phyloP scores from a whole-genome alignment of 2,888 invertebrate species.

The Flexamia atlantica region DNA sequence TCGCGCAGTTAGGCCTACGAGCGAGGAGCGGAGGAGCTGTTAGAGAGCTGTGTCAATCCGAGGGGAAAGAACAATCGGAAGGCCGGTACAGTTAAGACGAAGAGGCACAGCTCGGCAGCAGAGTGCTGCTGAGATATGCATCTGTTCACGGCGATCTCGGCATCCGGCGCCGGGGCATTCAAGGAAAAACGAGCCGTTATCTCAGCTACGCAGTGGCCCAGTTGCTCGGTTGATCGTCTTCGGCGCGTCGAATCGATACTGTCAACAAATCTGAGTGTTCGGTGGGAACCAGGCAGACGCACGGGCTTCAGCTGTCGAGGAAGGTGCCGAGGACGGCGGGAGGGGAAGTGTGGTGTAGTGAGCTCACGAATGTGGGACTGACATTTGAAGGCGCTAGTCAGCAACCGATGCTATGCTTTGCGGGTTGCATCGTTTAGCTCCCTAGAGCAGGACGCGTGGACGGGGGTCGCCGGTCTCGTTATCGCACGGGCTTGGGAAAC shows the following conservation, averaged over 20 bases:
- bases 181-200: conserved; percentile 53
- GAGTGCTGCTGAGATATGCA: conserved; percentile 32
- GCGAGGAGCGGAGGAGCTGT: no score
- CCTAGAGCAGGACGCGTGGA: no score
- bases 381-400: no score
- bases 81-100: neutral
- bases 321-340: no score
- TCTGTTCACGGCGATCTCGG: conserved; percentile 42
- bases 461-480: no score
- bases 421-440: neutral
- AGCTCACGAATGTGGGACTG: no score
- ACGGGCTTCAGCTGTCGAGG: no score
- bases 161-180: conserved; percentile 46
- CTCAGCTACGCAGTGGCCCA: conserved; percentile 50
- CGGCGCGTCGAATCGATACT: conserved; percentile 49
- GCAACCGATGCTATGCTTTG: neutral
- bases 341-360: no score
- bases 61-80: neutral
- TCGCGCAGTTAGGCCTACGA: no score
- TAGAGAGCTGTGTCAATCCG: conserved; percentile 3
- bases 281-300: conserved; percentile 19
- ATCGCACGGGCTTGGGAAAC: no score
- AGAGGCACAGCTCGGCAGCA: conserved; percentile 16
- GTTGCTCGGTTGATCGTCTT: conserved; percentile 23
- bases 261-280: conserved; percentile 46